phyloP scores from a whole-genome alignment of 2,113 vertebrate species.

The Malurus alboscapulatus region DNA sequence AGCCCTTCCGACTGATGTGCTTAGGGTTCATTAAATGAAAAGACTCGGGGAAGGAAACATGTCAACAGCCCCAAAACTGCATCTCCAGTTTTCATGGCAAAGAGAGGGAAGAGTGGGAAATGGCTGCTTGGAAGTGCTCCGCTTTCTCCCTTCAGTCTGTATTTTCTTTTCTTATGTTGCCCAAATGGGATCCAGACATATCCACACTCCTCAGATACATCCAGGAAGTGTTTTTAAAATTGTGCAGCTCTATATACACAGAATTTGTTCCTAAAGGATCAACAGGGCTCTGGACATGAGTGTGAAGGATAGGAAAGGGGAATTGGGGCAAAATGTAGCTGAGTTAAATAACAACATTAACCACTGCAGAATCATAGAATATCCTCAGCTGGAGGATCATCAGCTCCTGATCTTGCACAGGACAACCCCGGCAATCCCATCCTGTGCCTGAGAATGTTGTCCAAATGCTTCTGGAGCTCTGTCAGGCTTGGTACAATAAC shows the following conservation, averaged over 20 bases:
- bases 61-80: not conserved
- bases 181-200: not conserved
- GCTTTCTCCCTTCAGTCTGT: not conserved
- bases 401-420: not conserved
- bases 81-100: not conserved
- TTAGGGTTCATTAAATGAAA: not conserved
- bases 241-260: rapidly evolving
- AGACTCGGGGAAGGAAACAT: not conserved
- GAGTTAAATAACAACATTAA: not conserved
- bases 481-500: not conserved
- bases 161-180: not conserved
- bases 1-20: not conserved
- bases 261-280: not conserved
- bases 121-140: not conserved
- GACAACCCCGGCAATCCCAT: not conserved
- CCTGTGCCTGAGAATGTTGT: too few species aligned
- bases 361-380: not conserved
- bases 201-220: rapidly evolving
- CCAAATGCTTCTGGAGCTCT: not conserved
- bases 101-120: not conserved
- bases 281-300: not conserved
- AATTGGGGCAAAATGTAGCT: not conserved
- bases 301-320: not conserved
- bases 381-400: not conserved
- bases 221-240: not conserved